These are phyloP conservation scores for Nibea coibor DNA, from an alignment of 2,113 vertebrate species.

Conservation along the genomic window DNA sequence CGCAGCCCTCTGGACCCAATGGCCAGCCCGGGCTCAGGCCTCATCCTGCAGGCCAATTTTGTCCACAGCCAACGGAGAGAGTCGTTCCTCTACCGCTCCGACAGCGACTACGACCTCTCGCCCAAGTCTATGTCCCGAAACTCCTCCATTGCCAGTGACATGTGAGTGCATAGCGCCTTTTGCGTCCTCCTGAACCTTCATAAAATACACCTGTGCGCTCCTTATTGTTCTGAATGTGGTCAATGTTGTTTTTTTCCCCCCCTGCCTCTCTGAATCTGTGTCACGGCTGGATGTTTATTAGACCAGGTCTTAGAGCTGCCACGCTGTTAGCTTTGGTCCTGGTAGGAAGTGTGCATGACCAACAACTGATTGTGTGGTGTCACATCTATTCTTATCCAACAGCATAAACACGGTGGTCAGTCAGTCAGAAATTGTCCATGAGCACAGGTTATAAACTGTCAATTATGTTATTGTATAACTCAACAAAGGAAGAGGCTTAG, in stretches of 20 bases:
- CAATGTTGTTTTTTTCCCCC: background rate
- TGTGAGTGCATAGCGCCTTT: slow-evolving; percentile 84
- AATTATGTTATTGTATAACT: background rate
- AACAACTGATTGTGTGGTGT: slow-evolving; percentile 59
- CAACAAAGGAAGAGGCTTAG: background rate
- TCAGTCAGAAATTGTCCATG: slow-evolving; percentile 15
- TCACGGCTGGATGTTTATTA: slow-evolving; percentile 33
- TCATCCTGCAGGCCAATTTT: slow-evolving; percentile 98
- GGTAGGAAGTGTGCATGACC: slow-evolving; percentile 56
- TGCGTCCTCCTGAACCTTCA: slow-evolving; percentile 9
- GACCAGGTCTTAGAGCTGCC: slow-evolving; percentile 29
- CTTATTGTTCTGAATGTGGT: slow-evolving; percentile 7
- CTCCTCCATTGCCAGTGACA: slow-evolving; percentile 99
- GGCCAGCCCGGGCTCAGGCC: slow-evolving; percentile 97
- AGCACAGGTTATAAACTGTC: slow-evolving; percentile 2
- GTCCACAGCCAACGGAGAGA: slow-evolving; percentile 98
- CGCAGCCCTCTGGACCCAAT: slow-evolving; percentile 99
- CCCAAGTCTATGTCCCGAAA: slow-evolving; percentile 99
- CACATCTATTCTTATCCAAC: slow-evolving; percentile 54
- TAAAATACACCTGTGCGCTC: background rate
- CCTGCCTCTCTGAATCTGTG: slow-evolving; percentile 25
- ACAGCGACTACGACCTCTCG: slow-evolving; percentile 98
- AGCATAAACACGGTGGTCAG: slow-evolving; percentile 15
- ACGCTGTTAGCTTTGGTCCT: slow-evolving; percentile 1
- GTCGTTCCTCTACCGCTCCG: slow-evolving; percentile 98